A percentile compares a stretch with the other conserved stretches of the same genome.
phyloP scores from a whole-genome alignment of 2,888 invertebrate genomes.

The Synanthedon myopaeformis region DNA sequence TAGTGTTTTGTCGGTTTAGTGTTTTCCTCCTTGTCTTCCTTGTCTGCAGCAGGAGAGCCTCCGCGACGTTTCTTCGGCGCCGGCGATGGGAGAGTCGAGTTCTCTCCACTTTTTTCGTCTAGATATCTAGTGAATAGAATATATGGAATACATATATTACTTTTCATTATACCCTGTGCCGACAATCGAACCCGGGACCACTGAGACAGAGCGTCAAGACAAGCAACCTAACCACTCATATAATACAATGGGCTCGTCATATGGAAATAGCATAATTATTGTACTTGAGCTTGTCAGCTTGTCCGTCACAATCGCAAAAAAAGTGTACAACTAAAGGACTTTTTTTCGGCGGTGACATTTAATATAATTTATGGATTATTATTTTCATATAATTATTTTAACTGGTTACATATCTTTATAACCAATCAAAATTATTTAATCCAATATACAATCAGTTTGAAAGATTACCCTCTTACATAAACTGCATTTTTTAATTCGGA shows the following conservation, averaged over 20 bases:
- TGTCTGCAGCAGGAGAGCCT: slow-evolving; percentile 26
- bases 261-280: too few relatives aligned
- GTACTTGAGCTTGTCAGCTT: slow-evolving; percentile 7
- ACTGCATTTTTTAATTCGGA: too few relatives aligned
- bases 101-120: slow-evolving; percentile 61
- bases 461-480: too few relatives aligned
- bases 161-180: too few relatives aligned
- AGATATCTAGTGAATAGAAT: slow-evolving; percentile 36
- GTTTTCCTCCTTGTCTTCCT: slow-evolving; percentile 16
- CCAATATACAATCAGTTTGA: neutral
- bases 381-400: slow-evolving; percentile 2
- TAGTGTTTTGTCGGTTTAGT: slow-evolving; percentile 25
- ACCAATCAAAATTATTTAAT: neutral
- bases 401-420: too few relatives aligned
- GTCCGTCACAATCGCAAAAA: slow-evolving; percentile 56
- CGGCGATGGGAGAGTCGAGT: slow-evolving; percentile 40
- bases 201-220: too few relatives aligned
- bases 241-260: too few relatives aligned
- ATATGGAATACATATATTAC: too few relatives aligned
- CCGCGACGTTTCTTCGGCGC: slow-evolving; percentile 45
- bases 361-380: slow-evolving; percentile 31
- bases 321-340: slow-evolving; percentile 23
- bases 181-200: too few relatives aligned
- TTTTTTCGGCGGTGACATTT: slow-evolving; percentile 43
- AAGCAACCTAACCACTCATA: too few relatives aligned